Conservation (phyloP, 35 echinoderm and acorn worm genomes). For the Hemicentrotus pulcherrimus region DNA sequence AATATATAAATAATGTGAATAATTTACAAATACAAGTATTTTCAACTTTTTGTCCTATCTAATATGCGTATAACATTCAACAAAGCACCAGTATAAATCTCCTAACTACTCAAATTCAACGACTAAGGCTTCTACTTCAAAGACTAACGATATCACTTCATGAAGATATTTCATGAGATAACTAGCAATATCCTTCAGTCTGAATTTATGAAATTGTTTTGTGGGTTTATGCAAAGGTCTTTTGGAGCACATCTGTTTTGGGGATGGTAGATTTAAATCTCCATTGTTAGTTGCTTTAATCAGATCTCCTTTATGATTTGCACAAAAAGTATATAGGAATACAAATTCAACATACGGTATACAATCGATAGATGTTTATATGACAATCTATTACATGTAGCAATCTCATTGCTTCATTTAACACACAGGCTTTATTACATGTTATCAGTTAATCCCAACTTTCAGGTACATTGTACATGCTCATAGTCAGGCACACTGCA, state of each 20-base stretch:
- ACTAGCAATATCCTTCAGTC: background rate
- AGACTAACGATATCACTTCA: no score
- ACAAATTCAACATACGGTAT: no score
- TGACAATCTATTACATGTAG: background rate
- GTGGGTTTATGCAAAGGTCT: background rate
- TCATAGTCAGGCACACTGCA: background rate
- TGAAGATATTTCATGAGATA: background rate
- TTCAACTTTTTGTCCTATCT: background rate
- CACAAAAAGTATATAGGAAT: no score
- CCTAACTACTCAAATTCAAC: background rate
- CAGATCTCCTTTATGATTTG: no score
- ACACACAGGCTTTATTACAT: background rate
- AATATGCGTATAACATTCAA: background rate
- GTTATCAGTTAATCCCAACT: background rate
- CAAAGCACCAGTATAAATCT: background rate
- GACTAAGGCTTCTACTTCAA: no score
- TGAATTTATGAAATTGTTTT: background rate
- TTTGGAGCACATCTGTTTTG: background rate
- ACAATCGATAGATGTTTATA: no score
- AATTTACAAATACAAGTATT: slow-evolving; percentile 32
- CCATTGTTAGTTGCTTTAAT: background rate
- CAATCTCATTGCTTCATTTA: background rate
- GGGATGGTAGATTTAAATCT: background rate
- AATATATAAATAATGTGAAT: slow-evolving; percentile 22
- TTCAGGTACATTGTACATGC: background rate